Percentiles rank a stretch among this genome's conserved stretches.
Evolutionary conservation across 1,140 invertebrate genomes (phyloP).

Genomic region (Protaetia brevitarsis): DNA sequence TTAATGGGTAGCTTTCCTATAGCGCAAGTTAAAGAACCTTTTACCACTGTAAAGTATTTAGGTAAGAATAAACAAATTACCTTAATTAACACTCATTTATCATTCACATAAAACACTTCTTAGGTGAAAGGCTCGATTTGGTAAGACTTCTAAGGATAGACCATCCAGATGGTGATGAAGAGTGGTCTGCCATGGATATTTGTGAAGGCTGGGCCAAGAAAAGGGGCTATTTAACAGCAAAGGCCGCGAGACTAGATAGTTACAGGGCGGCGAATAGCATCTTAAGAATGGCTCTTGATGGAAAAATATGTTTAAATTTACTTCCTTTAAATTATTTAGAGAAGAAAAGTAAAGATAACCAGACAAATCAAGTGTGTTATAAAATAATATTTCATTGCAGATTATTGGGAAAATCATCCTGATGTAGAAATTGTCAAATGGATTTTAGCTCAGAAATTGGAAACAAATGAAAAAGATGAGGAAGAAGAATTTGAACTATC

Average conservation of each 20-base stretch:
- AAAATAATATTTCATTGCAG: constrained; percentile 22
- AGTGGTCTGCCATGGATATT: constrained; percentile 88
- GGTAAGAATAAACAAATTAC: constrained; percentile 30
- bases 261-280: constrained; percentile 89
- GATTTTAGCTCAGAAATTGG: constrained; percentile 57
- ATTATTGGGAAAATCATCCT: constrained; percentile 56
- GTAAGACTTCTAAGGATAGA: constrained; percentile 71
- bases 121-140: constrained; percentile 79
- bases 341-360: constrained; percentile 54
- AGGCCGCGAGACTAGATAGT: constrained; percentile 78
- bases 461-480: constrained; percentile 35
- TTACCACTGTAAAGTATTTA: constrained; percentile 66
- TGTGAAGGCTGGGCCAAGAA: constrained; percentile 92
- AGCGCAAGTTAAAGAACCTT: constrained; percentile 89
- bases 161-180: constrained; percentile 70
- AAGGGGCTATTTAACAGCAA: constrained; percentile 79
- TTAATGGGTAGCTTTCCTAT: constrained; percentile 92
- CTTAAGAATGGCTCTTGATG: constrained; percentile 81
- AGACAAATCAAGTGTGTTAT: neutral
- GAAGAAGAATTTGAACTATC: constrained; percentile 13
- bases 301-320: constrained; percentile 77
- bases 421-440: constrained; percentile 60
- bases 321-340: constrained; percentile 67
- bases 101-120: constrained; percentile 46
- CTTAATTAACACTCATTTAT: neutral